Evolutionary conservation across 2,797 vertebrate species (phyloP), one percentile per base, ranked within the genome.

Genomic region (Peromyscus melanophrys): DNA sequence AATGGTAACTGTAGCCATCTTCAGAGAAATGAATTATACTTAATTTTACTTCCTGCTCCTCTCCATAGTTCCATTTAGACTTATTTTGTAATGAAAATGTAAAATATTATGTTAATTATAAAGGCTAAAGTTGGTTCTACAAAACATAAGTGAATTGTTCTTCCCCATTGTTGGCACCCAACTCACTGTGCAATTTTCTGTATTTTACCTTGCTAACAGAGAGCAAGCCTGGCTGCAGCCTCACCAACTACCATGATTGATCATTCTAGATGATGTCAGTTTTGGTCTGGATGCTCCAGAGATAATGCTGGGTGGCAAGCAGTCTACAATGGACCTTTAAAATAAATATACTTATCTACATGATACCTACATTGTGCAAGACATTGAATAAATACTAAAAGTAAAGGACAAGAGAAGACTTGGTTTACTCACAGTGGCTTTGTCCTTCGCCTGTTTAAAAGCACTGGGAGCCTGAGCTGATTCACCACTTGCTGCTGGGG

Each of bases 371-470:
- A 82, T 55, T 82, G 95, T 77, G 31, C 91, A 87, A 92, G 43
- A 85, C 5, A 9, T 1, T 75, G 83, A 89, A 86, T 52, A 95
- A 95, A 89, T 52, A 97, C 63, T 92, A 91, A 96, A 97, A 83
- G 4, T 97, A 65, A 96, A 89, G 49, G 96, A 98, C 3, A 89
- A 95, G 61, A 12, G 93, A 55, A 98, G 95, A 61, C 63, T 83
- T 37, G 29, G 87, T 98, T 97, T 98, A 99, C 99, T 99, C 98
- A 99, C 99, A 97, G 99, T 99, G 95, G 99, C 99, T 98, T 99
- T 99, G 98, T 99, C 99, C 94, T 99, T 99, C 92, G 99, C 99
- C 98, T 99, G 99, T 97, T 99, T 99, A 98, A 99, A 99, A 91
- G 99, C 99, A 97, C 99, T 99, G 96, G 99, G 99, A 97, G 99